Evolutionary conservation across 1,140 invertebrate genomes (phyloP), one percentile per base, ranked within the genome.

Genomic region (Leptopilina clavipes): DNA sequence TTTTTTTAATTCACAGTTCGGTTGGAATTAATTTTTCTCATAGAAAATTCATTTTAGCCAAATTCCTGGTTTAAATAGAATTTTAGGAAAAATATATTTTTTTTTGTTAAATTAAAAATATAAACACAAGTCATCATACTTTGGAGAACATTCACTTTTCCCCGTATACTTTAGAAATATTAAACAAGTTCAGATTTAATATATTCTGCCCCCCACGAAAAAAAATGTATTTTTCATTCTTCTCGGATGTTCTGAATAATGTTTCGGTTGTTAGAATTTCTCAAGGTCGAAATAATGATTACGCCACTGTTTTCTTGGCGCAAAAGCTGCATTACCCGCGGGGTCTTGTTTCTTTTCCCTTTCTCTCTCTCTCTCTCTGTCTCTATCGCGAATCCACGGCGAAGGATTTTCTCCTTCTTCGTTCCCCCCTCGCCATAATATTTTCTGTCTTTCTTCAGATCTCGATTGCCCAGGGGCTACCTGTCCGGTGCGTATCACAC

Each of bases 401-500:
- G 19, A 40, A 6, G 1, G 37, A 37, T 43, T 75, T 11, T 43
- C 10, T 72, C 73, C 75, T 14, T 71, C 75, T 48, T 72, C 71
- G 1, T 5, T 5, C 25, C 25, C 5, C 25, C 1, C 25, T 31
- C 1, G 25, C 76, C 54, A 59, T 17, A 56, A 73, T 40, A 43
- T 74, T 59, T 48, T 40, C 65, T 79, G 10, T 65, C 59, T 65
- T n/a, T 65, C 22, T 65, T 31, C 5, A 40, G 59, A 12, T 65
- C 59, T 65, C 59, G 5, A 65, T 65, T 31, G 59, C 59, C 59
- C 59, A 65, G 22, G 59, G 25, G 59, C 25, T 65, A 65, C 59
- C 59, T 65, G 59, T 65, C 59, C 25, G 76, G 44, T 73, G 78
- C 82, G 79, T 81, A 83, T 85, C 84, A 79, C 79, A 84, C 81